Percentiles rank a stretch among this genome's conserved stretches.
Evolutionary conservation across 2,797 vertebrate genomes (phyloP).

Genomic region (Neoniphon sammara): DNA sequence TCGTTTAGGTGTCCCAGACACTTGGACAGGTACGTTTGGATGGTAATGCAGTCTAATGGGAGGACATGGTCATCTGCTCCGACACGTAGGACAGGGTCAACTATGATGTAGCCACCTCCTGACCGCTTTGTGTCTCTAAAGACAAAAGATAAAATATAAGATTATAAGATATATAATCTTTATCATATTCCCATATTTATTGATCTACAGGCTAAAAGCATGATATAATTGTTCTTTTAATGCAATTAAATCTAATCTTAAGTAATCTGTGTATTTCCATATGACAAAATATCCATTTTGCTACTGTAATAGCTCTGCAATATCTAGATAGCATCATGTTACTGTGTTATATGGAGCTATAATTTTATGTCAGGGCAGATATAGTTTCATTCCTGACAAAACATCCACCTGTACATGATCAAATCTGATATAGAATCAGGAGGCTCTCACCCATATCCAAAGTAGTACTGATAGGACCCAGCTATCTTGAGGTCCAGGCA

Average conservation of each 20-base stretch:
- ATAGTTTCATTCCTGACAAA: neutral
- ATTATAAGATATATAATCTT: neutral
- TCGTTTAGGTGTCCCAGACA: constrained; percentile 92
- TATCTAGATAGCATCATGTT: too few relatives aligned
- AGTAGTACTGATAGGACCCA: constrained; percentile 95
- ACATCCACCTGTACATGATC: neutral
- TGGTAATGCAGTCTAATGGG: constrained; percentile 91
- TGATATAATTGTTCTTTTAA: too few relatives aligned
- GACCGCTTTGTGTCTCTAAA: constrained; percentile 83
- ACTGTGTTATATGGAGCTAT: too few relatives aligned
- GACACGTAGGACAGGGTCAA: constrained; percentile 90
- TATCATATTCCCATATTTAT: neutral
- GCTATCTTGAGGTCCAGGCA: constrained; percentile 89
- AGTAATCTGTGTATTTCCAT: too few relatives aligned
- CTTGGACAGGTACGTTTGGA: constrained; percentile 95
- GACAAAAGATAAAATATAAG: neutral
- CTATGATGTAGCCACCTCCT: constrained; percentile 91
- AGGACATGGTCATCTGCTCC: constrained; percentile 86
- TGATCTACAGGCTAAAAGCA: too few relatives aligned
- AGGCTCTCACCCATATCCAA: constrained; percentile 87
- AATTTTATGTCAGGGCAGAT: too few relatives aligned
- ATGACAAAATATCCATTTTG: too few relatives aligned
- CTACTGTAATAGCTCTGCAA: too few relatives aligned
- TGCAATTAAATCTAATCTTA: too few relatives aligned
- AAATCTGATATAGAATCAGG: neutral